Conservation (phyloP, 1,140 invertebrate genomes). For the Bathynomus jamesi region DNA sequence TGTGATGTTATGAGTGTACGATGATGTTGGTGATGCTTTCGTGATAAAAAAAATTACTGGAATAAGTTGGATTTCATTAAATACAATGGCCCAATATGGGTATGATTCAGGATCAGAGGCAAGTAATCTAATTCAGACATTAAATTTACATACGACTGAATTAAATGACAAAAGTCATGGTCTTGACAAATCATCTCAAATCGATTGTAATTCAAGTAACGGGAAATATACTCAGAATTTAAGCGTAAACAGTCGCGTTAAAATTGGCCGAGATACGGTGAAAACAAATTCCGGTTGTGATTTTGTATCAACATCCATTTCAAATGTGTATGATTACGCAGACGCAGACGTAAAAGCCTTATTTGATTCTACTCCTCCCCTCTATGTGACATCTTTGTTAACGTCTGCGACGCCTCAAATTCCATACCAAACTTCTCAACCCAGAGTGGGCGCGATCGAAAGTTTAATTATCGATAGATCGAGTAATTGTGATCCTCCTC, state of each 20-base stretch:
- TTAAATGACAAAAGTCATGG: not conserved
- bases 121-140: not conserved
- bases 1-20: not conserved
- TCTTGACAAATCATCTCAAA: not conserved
- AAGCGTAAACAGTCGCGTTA: not conserved
- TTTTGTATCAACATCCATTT: not conserved
- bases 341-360: not conserved
- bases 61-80: not conserved
- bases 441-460: not conserved
- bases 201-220: not conserved
- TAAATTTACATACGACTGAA: not conserved
- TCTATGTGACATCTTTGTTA: not conserved
- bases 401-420: not conserved
- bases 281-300: not conserved
- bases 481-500: not conserved
- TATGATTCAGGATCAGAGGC: not conserved
- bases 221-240: not conserved
- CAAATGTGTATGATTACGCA: not conserved
- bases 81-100: not conserved
- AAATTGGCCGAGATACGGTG: not conserved
- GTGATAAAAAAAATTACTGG: not conserved
- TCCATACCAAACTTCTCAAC: not conserved
- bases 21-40: not conserved
- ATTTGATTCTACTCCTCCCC: not conserved
- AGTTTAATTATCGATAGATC: not conserved